Conservation (phyloP, 2,113 vertebrate species). For the Cephalopholis sonnerati region DNA sequence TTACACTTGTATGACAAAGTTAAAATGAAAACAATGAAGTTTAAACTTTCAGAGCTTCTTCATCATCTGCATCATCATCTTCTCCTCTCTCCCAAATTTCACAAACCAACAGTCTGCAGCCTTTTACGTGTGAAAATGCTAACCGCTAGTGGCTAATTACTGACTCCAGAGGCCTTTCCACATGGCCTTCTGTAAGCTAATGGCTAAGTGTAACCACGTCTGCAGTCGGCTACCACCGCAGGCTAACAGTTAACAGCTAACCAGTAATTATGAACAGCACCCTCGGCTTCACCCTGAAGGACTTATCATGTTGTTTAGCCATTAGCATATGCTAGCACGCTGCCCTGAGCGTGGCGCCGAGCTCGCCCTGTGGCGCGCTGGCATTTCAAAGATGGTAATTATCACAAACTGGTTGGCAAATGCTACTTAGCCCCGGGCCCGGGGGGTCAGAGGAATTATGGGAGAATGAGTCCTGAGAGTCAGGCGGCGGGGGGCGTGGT, state of each 20-base stretch:
- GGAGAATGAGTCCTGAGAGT: constrained; percentile 65
- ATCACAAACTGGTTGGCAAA: constrained; percentile 69
- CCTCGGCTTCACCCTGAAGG: constrained; percentile 30
- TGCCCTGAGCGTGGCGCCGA: constrained; percentile 37
- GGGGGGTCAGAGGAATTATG: constrained; percentile 66
- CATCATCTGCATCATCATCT: too few relatives aligned
- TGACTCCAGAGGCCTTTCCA: constrained; percentile 11
- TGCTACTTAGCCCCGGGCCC: constrained; percentile 59
- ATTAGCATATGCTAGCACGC: constrained; percentile 72
- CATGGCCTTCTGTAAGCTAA: constrained; percentile 29
- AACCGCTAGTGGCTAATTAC: constrained; percentile 45
- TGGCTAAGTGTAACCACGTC: constrained; percentile 22
- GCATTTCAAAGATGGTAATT: constrained; percentile 77
- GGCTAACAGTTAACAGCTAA: constrained; percentile 57
- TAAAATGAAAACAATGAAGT: too few relatives aligned
- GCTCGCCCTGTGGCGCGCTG: constrained; percentile 53
- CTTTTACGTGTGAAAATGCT: constrained; percentile 25
- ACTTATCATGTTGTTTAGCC: constrained; percentile 74
- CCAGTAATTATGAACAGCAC: constrained; percentile 49
- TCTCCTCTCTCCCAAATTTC: constrained; percentile 23
- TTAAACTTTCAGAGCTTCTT: not conserved
- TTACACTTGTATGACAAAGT: too few relatives aligned
- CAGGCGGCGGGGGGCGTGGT: constrained; percentile 55
- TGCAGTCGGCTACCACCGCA: constrained; percentile 2
- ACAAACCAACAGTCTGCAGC: not conserved